These are phyloP conservation scores for Cinclus mexicanus DNA, from an alignment of 2,113 vertebrate species.

Conservation along the genomic window DNA sequence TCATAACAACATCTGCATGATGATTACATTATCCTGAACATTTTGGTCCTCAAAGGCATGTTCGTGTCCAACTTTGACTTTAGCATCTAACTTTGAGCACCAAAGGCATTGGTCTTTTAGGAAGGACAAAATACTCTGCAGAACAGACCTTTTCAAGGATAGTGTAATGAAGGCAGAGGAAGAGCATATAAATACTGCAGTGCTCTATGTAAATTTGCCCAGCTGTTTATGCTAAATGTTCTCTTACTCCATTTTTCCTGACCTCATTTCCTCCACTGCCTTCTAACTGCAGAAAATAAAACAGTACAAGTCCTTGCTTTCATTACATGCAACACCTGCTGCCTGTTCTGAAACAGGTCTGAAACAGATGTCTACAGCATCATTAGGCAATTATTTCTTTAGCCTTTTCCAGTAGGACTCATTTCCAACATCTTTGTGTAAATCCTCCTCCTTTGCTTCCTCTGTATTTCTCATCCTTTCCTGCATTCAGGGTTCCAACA, in stretches of 20 bases:
- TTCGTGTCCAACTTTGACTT: neutral
- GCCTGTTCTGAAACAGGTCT: constrained; percentile 49
- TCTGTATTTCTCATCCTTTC: constrained; percentile 1
- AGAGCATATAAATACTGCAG: neutral
- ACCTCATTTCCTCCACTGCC: constrained; percentile 17
- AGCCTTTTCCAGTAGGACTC: neutral
- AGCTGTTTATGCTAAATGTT: constrained; percentile 20
- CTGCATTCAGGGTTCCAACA: neutral
- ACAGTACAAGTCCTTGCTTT: constrained; percentile 16
- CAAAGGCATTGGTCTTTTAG: neutral
- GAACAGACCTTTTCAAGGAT: neutral
- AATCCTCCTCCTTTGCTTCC: neutral
- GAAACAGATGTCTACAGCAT: constrained; percentile 54
- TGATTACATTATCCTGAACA: neutral
- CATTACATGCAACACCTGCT: constrained; percentile 48
- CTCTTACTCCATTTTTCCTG: constrained; percentile 22
- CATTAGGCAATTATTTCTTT: constrained; percentile 21
- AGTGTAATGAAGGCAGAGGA: neutral
- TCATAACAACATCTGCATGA: neutral
- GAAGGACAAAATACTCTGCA: neutral
- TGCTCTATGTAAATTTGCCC: neutral
- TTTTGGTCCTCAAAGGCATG: neutral
- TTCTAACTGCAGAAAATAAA: constrained; percentile 42
- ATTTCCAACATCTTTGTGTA: constrained; percentile 16
- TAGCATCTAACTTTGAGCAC: neutral